Percentiles rank a stretch among this genome's conserved stretches.
Evolutionary conservation across 2,888 invertebrate species (phyloP).

Genomic region (Maniola hyperantus): DNA sequence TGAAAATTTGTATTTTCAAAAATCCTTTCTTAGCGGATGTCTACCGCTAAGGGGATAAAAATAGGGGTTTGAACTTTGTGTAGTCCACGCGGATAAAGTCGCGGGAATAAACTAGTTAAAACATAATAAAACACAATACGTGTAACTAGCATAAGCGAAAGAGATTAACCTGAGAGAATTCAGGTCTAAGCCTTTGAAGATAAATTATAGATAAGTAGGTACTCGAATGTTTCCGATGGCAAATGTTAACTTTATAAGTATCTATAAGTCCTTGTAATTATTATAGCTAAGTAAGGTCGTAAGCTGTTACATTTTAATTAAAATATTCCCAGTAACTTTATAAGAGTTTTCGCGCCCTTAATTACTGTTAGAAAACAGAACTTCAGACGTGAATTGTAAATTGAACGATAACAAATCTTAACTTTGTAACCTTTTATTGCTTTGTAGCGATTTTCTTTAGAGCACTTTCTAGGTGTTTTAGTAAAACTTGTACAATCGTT

Average conservation of each 20-base stretch:
- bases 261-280: neutral
- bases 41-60: too few species aligned
- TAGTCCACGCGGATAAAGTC: too few species aligned
- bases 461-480: neutral
- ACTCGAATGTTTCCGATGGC: neutral
- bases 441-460: neutral
- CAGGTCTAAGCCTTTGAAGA: too few species aligned
- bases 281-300: neutral
- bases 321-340: conserved; percentile 17
- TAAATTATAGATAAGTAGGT: too few species aligned
- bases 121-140: too few species aligned
- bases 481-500: neutral
- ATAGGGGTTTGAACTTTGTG: too few species aligned
- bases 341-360: conserved; percentile 11
- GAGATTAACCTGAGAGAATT: too few species aligned
- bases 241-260: neutral
- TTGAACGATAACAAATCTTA: conserved; percentile 15
- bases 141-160: too few species aligned
- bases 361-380: conserved; percentile 10
- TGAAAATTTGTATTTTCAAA: too few species aligned
- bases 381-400: conserved; percentile 10
- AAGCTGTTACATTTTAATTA: conserved; percentile 23
- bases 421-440: conserved; percentile 9
- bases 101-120: too few species aligned
- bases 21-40: too few species aligned